Evolutionary conservation across 2,113 vertebrate species (phyloP), one percentile per base, ranked within the genome.

Genomic region (Panthera leo): DNA sequence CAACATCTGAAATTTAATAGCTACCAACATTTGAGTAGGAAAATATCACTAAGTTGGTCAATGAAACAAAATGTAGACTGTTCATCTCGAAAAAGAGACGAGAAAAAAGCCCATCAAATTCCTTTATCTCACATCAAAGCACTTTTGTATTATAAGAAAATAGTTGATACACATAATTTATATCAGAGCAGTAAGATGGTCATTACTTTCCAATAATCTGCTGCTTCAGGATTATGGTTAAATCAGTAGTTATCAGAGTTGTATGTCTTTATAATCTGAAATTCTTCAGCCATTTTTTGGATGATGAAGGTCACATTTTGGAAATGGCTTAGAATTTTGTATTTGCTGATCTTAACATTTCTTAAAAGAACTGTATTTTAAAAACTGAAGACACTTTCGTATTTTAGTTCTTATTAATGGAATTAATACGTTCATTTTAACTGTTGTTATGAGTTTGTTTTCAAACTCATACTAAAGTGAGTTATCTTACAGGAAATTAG

Each of bases 131-230:
- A n/a, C 7, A 58, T 87, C 10, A 71, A 27, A 94, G 63, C 16
- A 79, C 39, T 93, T 89, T 70, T 80, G 14, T 55, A n/a, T 82
- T 91, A n/a, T 79, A 39, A 76, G 53, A 95, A 92, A 96, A 84
- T 36, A 82, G 18, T 75, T 27, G 61, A 23, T 94, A 73, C 1
- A 8, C 73, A 7, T 80, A 78, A 92, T 90, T 97, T 92, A 36
- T 80, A 14, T 83, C 13, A 53, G 12, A 87, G 18, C 21, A 93
- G 42, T 55, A 89, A 84, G 53, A 80, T 36, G 75, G 85, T 76
- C 65, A 61, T 42, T 93, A 53, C 34, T 91, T 97, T 63, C 11
- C 31, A 88, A 10, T 76, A 93, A 96, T 95, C 80, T 86, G 45
- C 16, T 92, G 53, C 51, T 89, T 88, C 89, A 80, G 51, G 13